These are phyloP conservation scores for Ateles fusciceps DNA, from an alignment of 2,797 vertebrate species.

Conservation along the genomic window DNA sequence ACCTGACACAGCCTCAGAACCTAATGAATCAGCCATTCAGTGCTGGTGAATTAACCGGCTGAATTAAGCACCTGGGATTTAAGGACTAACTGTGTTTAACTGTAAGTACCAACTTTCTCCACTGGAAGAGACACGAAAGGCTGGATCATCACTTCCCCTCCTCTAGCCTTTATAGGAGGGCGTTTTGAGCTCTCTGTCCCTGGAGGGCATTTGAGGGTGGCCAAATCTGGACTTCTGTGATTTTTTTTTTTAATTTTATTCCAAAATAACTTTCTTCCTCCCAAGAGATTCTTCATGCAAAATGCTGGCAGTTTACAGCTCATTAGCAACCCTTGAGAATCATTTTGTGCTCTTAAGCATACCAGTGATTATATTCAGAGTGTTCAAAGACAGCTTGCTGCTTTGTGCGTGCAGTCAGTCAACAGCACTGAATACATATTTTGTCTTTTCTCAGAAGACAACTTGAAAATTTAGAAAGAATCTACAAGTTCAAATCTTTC, in stretches of 20 bases:
- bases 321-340: neutral
- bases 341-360: neutral
- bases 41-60: neutral
- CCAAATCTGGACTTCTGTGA: neutral
- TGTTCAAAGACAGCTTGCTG: neutral
- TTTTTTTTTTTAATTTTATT: neutral
- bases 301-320: neutral
- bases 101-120: neutral
- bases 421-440: neutral
- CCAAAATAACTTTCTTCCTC: conserved; percentile 23
- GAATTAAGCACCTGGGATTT: neutral
- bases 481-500: neutral
- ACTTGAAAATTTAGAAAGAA: neutral
- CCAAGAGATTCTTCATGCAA: neutral
- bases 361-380: neutral
- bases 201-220: neutral
- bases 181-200: neutral
- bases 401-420: neutral
- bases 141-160: neutral
- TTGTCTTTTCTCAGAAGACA: neutral
- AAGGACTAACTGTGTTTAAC: neutral
- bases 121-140: neutral
- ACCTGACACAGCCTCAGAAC: neutral
- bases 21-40: neutral
- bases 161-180: neutral